Base-by-base conservation (phyloP, 2,888 invertebrate species). In the Alsophila aescularia region DNA sequence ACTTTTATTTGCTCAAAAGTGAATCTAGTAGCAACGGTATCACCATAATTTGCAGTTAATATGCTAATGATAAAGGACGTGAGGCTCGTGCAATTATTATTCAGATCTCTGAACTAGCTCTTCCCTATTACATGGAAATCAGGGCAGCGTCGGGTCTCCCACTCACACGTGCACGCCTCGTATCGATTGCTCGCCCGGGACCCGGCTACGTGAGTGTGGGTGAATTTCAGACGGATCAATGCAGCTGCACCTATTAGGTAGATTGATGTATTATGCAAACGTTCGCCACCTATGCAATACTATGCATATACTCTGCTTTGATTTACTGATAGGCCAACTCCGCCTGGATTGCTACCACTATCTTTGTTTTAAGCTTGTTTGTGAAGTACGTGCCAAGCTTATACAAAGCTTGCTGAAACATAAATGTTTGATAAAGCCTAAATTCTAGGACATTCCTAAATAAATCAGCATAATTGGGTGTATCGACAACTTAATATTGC, bases 211-310 rank as follows among this genome's bases (percentile, higher is more conserved):
- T 45, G 41, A 37, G 48, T 64, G 58, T 58, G 53, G 35, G 58
- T 48, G 56, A 36, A 52, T 21, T 53, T 50, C 60, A 61, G 61
- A 55, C 61, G 52, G 66, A 66, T 66, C 66, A 58, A 63, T 66
- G 66, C 66, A 66, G 61, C 61, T 66, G 66, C 66, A 65, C 59
- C 56, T 60, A 63, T 60, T 52, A 57, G 36, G 53, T 50, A 51
- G 55, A 47, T 55, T 62, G 53, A 62, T 59, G 58, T 62, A 56
- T 58, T 58, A 61, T 59, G 53, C 54, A 62, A 49, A 58, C 45
- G 49, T 44, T 53, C 47, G 37, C 53, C 57, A 47, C 53, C 45
- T 42, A 42, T 36, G 40, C 49, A 55, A 54, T 43, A 50, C 45
- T 42, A 42, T 36, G 40, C 49, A 55, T 50, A 36, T 51, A 39